Base-by-base conservation (phyloP, 2,113 vertebrate genomes). In the Pelobates fuscus region DNA sequence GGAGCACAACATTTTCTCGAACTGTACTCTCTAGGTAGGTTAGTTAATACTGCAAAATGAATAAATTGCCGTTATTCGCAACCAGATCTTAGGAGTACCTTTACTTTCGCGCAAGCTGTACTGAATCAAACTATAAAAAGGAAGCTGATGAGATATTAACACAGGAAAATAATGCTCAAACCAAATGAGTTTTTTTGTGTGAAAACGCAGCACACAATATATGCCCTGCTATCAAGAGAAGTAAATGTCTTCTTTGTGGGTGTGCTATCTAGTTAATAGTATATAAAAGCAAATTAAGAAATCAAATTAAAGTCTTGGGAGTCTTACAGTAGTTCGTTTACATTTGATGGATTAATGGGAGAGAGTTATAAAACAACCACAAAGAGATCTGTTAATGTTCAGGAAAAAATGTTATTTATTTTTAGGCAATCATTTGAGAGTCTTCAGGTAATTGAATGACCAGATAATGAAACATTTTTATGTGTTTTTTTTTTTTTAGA, bases 261-360 rank as follows among this genome's bases (percentile, higher is more conserved):
- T 63, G 32, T 72, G 59, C 63, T 24, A 72, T 72, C 59, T 52
- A 27, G 59, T 72, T 64, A 60, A 58, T 32, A 49, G 69, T 5
- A 11, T 63, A 65, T 74, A 55, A 74, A 58, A 74, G 23, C 61
- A 55, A 66, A 41, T 74, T 25, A 32, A 62, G 60, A 10, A 30
- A 62, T 32, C 15, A 63, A 20, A 37, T 21, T 8, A 37, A 67
- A 26, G 54, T 25, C 55, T 29, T 44, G 72, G 54, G 64, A 76
- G 54, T 60, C 44, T 27, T 59, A 67, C 43, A 59, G 66, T 46
- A 67, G 32, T 59, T 67, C 26, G 32, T 76, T 76, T 76, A 67
- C 37, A 67, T 76, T 59, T 76, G 72, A 76, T 76, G 54, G 44
- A 67, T 76, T 76, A 60, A 67, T 27, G 25, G 49, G 37, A 67